Percentiles rank a stretch among this genome's conserved stretches.
These are phyloP conservation scores for Liparis tanakae DNA, from an alignment of 2,797 vertebrate genomes.

Conservation along the genomic window DNA sequence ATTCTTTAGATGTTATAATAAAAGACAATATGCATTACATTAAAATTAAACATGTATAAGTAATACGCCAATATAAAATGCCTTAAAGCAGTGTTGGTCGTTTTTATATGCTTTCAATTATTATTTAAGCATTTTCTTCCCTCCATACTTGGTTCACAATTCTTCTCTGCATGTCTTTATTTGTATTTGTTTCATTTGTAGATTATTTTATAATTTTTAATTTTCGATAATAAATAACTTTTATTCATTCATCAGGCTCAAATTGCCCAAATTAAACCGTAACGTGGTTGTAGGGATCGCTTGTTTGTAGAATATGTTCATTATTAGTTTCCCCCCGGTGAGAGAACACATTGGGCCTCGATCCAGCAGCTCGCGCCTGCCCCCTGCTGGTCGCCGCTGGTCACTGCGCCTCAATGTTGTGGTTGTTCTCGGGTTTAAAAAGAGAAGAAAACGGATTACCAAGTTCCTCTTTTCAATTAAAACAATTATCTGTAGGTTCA, in stretches of 20 bases:
- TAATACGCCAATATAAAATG: background rate
- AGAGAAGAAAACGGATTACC: background rate
- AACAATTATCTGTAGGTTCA: slow-evolving; percentile 5
- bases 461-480: background rate
- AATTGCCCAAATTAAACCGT: slow-evolving; percentile 8
- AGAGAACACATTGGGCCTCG: slow-evolving; percentile 3
- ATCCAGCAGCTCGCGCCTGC: slow-evolving; percentile 55
- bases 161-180: background rate
- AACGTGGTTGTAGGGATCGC: background rate
- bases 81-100: background rate
- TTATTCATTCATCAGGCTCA: background rate
- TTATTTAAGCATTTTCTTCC: background rate
- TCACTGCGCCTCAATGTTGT: background rate
- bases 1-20: background rate
- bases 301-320: slow-evolving; percentile 15
- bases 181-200: background rate
- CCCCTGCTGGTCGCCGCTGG: slow-evolving; percentile 61
- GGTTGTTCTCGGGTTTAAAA: background rate
- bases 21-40: background rate
- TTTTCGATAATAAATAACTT: background rate
- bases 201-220: background rate
- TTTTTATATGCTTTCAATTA: background rate
- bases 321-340: slow-evolving; percentile 29
- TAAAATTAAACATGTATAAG: background rate
- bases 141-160: background rate